Percentiles rank a stretch among this genome's conserved stretches.
Conservation (phyloP, 2,888 invertebrate genomes). For the Orthosia cruda region DNA sequence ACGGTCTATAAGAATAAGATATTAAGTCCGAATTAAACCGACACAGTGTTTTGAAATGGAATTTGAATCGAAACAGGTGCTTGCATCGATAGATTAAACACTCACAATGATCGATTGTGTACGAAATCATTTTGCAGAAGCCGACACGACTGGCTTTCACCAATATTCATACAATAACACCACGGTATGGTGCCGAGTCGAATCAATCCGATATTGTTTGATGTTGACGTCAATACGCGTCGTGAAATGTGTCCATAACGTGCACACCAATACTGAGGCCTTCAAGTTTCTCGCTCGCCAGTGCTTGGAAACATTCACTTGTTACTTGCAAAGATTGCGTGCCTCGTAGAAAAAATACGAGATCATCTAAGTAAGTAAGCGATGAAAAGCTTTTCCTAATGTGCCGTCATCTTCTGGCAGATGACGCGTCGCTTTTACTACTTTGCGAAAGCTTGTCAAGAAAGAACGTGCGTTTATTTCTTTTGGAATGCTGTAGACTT, state of each 20-base stretch:
- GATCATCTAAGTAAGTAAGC: conserved; percentile 26
- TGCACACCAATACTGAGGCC: conserved; percentile 61
- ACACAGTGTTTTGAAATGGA: conserved; percentile 21
- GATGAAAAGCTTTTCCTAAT: conserved; percentile 49
- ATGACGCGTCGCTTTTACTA: conserved; percentile 14
- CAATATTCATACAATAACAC: conserved; percentile 72
- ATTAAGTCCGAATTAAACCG: conserved; percentile 10
- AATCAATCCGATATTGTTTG: conserved; percentile 85
- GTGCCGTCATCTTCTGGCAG: conserved; percentile 24
- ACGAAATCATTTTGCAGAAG: conserved; percentile 67
- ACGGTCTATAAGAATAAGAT: conserved; percentile 10
- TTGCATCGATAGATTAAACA: conserved; percentile 36
- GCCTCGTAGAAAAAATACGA: conserved; percentile 34
- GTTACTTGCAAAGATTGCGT: conserved; percentile 66
- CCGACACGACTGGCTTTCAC: conserved; percentile 78
- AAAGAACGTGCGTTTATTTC: conserved; percentile 47
- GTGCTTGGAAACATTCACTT: conserved; percentile 72
- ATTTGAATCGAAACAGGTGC: conserved; percentile 32
- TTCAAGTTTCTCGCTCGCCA: conserved; percentile 70
- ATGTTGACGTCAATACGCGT: conserved; percentile 79
- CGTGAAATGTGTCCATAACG: conserved; percentile 69
- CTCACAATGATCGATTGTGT: conserved; percentile 63
- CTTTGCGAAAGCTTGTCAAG: conserved; percentile 39
- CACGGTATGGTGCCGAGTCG: conserved; percentile 68
- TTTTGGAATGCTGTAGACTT: conserved; percentile 46